phyloP scores from a whole-genome alignment of 2,113 vertebrate genomes.

The Phyllostomus discolor region DNA sequence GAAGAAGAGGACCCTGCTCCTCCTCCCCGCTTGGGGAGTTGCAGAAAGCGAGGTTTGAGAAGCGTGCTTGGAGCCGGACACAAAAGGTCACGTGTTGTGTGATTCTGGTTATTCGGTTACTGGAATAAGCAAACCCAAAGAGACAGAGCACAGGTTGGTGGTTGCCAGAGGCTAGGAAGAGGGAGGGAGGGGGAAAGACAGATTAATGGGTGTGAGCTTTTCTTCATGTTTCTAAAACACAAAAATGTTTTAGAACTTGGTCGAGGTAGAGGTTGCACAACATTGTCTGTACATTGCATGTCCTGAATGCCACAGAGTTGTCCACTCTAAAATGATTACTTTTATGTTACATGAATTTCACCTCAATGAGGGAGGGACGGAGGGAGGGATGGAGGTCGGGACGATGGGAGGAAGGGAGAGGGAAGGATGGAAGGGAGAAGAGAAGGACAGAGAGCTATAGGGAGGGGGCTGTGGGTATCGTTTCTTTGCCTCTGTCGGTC shows the following conservation, averaged over 20 bases:
- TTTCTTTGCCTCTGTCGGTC: not conserved
- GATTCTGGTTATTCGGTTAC: not conserved
- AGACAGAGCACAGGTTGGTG: not conserved
- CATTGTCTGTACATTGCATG: not conserved
- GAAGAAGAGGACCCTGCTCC: not conserved
- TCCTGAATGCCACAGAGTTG: not conserved
- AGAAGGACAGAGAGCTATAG: not conserved
- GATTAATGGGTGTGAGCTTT: not conserved
- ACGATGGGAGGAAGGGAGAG: too few relatives aligned
- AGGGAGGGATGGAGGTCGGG: not conserved
- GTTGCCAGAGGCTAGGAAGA: not conserved
- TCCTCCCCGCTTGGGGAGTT: not conserved
- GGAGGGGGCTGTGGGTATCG: not conserved
- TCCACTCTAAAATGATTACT: not conserved
- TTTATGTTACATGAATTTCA: not conserved
- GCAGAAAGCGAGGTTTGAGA: not conserved
- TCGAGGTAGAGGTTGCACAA: not conserved
- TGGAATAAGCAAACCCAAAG: not conserved
- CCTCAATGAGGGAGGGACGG: not conserved
- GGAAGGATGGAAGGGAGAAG: not conserved
- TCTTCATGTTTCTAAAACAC: not conserved
- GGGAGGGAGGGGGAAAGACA: not conserved
- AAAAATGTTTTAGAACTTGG: not conserved
- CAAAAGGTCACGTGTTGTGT: not conserved
- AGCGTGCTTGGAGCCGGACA: not conserved